phyloP scores from a whole-genome alignment of 2,888 invertebrate species.

The Aricia artaxerxes region DNA sequence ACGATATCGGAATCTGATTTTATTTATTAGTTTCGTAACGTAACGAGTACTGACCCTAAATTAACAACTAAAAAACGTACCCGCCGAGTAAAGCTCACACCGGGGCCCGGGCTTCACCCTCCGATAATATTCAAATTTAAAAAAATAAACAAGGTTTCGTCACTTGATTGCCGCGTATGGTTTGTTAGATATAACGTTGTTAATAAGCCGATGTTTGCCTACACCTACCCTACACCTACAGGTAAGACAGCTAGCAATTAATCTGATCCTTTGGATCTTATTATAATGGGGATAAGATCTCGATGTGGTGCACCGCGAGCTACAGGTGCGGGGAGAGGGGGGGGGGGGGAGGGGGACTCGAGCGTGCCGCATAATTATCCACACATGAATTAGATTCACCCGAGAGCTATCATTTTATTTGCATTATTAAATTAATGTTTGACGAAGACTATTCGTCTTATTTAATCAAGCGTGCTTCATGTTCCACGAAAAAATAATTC shows the following conservation, averaged over 20 bases:
- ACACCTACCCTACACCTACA: not conserved
- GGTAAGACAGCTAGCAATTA: not conserved
- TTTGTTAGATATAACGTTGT: not conserved
- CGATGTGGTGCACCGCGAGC: not conserved
- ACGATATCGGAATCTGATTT: not conserved
- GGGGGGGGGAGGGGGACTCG: not conserved
- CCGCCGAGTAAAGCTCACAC: not conserved
- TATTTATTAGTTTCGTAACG: not conserved
- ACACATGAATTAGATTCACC: conserved; percentile 1
- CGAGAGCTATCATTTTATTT: conserved; percentile 18
- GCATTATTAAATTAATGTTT: conserved; percentile 22
- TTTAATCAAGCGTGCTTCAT: conserved; percentile 1
- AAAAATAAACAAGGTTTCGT: not conserved
- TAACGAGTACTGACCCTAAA: not conserved
- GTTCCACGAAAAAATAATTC: conserved; percentile 5
- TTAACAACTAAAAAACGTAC: not conserved
- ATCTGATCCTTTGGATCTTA: not conserved
- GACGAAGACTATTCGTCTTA: conserved; percentile 6
- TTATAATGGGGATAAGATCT: not conserved
- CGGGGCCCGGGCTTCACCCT: not conserved
- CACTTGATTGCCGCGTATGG: conserved; percentile 10
- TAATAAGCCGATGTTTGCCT: not conserved
- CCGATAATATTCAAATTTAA: not conserved
- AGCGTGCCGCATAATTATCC: not conserved
- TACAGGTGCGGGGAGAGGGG: not conserved